Evolutionary conservation across 2,888 invertebrate species (phyloP), one percentile per base, ranked within the genome.

Genomic region (Polydrusus tereticollis): DNA sequence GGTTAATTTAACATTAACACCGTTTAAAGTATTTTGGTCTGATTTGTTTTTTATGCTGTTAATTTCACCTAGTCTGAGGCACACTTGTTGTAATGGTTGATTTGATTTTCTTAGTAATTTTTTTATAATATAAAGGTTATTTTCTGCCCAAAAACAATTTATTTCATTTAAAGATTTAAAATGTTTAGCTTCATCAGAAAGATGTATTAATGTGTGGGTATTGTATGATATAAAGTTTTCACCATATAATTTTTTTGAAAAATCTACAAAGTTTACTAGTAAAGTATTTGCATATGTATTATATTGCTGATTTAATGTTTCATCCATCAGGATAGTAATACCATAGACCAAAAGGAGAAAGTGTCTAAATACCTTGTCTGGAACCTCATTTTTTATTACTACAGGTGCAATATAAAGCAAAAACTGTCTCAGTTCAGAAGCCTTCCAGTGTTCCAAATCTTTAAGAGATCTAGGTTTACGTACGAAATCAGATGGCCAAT

Each of bases 71-170:
- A 72, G 41, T 67, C 74, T 65, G 10, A 43, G 71, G 14, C 59
- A 33, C 33, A 67, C 59, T 72, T 77, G 77, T 45, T 73, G 60
- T 45, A 77, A 55, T 16, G 69, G 58, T 36, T 70, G 60, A 60
- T 76, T 62, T 20, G 70, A 38, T 75, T 77, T 77, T 45, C 75
- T 41, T 72, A 57, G n/a, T 20, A 50, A 43, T 8, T 36, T 63
- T 72, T 76, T 76, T 33, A 75, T 69, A 67, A 21, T 33, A 14
- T n/a, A 10, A 1, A 59, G 21, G 23, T 59, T 21, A 20, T 77
- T 77, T 74, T 76, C 76, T 63, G 75, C 64, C 2, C 29, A 23
- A 64, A 74, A 75, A 66, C 69, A 70, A 59, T 70, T 74, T 10
- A 73, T 38, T 26, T 26, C n/a, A 58, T 72, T 69, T 59, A 76